A percentile compares a stretch with the other conserved stretches of the same genome.
phyloP scores from a whole-genome alignment of 1,140 invertebrate genomes.

The Harlomillsia oculata region DNA sequence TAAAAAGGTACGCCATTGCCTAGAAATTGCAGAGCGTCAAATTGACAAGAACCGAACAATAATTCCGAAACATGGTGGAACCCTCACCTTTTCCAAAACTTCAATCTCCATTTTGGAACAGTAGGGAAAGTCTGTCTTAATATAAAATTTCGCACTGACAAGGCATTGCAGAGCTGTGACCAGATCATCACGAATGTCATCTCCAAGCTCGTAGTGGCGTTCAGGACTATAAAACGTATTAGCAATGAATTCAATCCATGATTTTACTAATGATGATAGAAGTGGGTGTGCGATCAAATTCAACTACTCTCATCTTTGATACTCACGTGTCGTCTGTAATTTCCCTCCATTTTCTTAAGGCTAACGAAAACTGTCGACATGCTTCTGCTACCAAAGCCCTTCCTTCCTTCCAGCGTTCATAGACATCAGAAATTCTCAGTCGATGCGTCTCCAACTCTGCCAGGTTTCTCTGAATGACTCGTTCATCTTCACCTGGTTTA shows the following conservation, averaged over 20 bases:
- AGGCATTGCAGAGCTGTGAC: constrained; percentile 29
- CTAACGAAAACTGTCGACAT: constrained; percentile 24
- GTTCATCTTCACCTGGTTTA: constrained; percentile 2
- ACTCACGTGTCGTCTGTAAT: constrained; percentile 18
- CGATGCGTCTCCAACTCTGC: constrained; percentile 18
- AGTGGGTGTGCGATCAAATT: background rate
- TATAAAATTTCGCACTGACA: constrained; percentile 25
- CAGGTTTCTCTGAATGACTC: constrained; percentile 5
- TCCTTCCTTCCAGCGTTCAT: constrained; percentile 31
- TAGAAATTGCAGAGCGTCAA: background rate
- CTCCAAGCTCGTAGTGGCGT: constrained; percentile 17
- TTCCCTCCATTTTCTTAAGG: constrained; percentile 19
- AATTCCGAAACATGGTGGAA: background rate
- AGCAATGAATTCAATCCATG: background rate
- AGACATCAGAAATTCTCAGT: constrained; percentile 27
- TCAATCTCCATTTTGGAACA: constrained; percentile 22
- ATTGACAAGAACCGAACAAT: background rate
- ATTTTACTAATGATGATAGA: background rate
- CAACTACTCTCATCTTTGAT: background rate
- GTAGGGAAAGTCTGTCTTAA: constrained; percentile 22
- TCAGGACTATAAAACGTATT: background rate
- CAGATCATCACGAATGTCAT: constrained; percentile 31
- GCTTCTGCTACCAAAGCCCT: constrained; percentile 15
- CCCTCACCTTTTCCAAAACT: constrained; percentile 27
- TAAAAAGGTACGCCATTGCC: constrained; percentile 31